A percentile compares a stretch with the other conserved stretches of the same genome.
phyloP scores from a whole-genome alignment of 2,113 vertebrate genomes.

The Heteronetta atricapilla region DNA sequence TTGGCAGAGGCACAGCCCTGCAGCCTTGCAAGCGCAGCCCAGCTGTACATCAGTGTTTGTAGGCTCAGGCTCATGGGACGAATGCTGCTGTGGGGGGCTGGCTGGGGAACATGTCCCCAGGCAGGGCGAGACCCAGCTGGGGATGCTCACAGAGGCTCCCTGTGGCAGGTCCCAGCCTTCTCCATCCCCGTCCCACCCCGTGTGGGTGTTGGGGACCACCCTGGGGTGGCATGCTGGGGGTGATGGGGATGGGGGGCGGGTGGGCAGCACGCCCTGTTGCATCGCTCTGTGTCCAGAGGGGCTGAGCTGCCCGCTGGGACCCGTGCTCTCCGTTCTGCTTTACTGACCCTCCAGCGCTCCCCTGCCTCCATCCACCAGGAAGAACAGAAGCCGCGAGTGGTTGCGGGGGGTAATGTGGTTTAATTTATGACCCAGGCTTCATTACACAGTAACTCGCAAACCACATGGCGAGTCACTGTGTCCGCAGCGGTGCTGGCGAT shows the following conservation, averaged over 20 bases:
- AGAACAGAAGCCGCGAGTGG: not conserved
- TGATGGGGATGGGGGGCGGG: not conserved
- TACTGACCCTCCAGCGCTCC: not conserved
- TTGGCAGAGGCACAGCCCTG: not conserved
- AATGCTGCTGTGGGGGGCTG: not conserved
- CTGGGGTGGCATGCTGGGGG: not conserved
- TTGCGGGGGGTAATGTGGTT: constrained; percentile 44
- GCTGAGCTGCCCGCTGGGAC: not conserved
- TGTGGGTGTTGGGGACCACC: rapidly evolving
- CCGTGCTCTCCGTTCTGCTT: not conserved
- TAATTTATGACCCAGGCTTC: constrained; percentile 53
- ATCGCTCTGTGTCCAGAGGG: not conserved
- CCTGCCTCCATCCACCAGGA: not conserved
- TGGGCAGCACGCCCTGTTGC: not conserved
- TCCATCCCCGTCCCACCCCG: rapidly evolving
- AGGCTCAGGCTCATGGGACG: rapidly evolving
- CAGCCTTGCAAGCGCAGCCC: not conserved
- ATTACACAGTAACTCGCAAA: constrained; percentile 61
- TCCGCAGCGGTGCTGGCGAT: not conserved
- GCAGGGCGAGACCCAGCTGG: rapidly evolving
- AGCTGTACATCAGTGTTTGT: not conserved
- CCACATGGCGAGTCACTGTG: not conserved
- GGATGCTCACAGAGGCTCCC: not conserved
- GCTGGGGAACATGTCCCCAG: rapidly evolving
- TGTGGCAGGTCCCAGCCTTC: not conserved